Base-by-base conservation (phyloP, 1,140 invertebrate species). In the Lordiphosa clarofinis region DNA sequence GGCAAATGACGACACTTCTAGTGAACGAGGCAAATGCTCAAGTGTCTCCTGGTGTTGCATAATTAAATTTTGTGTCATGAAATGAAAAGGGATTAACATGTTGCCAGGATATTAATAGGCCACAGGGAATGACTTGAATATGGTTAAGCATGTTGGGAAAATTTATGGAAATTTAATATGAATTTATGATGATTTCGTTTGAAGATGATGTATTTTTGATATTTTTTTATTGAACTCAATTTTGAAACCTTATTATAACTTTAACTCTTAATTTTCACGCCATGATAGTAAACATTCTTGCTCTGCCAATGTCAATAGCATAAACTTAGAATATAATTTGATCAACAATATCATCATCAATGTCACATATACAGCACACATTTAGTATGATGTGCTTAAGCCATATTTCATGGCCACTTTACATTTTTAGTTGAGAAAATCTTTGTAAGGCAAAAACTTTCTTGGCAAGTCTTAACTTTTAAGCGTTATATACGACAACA, bases 1-100 rank as follows among this genome's bases (percentile, higher is more conserved):
- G 64, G 68, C 70, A 81, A 60, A 60, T 40, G 48, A 43, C 57
- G 54, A 33, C 55, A 57, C 63, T 79, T 71, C 66, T 49, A 81
- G 21, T 21, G 60, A 54, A 42, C 53, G 52, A 52, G 58, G 40
- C 40, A 73, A 58, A 49, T 55, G 31, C 60, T 56, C 44, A 38
- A 46, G 60, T 52, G 38, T 33, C 31, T 36, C 40, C 62, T 40
- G 66, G 48, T 38, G 15, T 56, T 11, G 56, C 21, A 68, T 59
- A 68, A 68, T 68, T 68, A 48, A 19, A 68, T 68, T 68, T 44
- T 28, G 46, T 9, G 12, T 19, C 47, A 56, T 37, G 39, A 49
- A 43, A 59, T 44, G 19, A 68, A 68, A 69, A 65, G 48, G 42
- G 65, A 68, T 68, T 68, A 68, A 60, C 24, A 60, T 24, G 31